Evolutionary conservation across 2,888 invertebrate species (phyloP), one percentile per base, ranked within the genome.

Genomic region (Lasioglossum figueresi): DNA sequence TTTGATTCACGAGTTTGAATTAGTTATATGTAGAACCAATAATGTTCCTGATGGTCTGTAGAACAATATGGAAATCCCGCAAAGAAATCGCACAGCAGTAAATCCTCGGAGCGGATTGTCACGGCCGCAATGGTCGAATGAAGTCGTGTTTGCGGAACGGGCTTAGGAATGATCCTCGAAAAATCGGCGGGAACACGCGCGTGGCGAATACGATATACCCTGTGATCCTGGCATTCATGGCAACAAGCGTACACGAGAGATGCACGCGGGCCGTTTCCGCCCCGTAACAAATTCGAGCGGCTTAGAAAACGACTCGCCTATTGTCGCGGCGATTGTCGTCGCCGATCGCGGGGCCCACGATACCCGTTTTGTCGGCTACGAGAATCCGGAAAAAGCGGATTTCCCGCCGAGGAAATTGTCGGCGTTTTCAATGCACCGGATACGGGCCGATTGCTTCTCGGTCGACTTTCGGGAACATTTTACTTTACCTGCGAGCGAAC

Each of bases 391-490:
- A 92, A 91, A 90, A 90, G 88, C 86, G 91, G 90, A 93, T 93
- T 92, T 90, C 88, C 78, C 78, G 81, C 71, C 45, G 52, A 73
- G 73, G 80, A 82, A 88, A 87, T 77, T 84, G 72, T 72, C 70
- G 59, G 76, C 37, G 31, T 45, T 40, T 86, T 91, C 82, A 92
- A 93, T 91, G 81, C 70, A 71, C 92, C 92, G 92, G 92, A 92
- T 91, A 89, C 88, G 34, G 73, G 59, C 34, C 77, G 88, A 89
- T 90, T 83, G 88, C 83, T 91, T 92, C 91, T 92, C 90, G 84
- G 68, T 66, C 89, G 83, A 91, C 91, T 92, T 92, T 92, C 92
- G 91, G 91, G 70, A 68, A 80, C 73, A 45, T 78, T 80, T 82
- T 71, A 48, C 73, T 77, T 73, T 86, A 82, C 83, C 85, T 88